Evolutionary conservation across 2,113 vertebrate species (phyloP), one percentile per base, ranked within the genome.

Genomic region (Taxidea taxus): DNA sequence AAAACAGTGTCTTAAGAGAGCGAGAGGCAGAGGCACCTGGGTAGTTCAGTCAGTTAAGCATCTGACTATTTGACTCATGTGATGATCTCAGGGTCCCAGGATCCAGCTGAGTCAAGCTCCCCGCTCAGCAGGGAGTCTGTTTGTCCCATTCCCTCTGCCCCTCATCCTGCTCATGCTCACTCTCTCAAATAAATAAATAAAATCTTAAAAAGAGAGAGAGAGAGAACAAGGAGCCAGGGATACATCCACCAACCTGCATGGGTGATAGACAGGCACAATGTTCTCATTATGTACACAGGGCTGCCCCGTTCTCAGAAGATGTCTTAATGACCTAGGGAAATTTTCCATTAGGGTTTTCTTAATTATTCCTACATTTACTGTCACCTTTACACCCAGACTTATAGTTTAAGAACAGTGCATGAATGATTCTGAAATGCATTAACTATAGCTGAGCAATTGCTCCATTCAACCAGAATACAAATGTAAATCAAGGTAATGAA

Each of bases 311-410:
- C 39, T 90, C 70, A 74, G 64, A 85, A 77, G 51, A 84, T 18
- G n/a, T 78, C n/a, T 80, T 90, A 94, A 94, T 49, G 64, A 84
- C 31, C 14, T 51, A 42, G 34, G 25, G 13, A 82, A 13, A 75
- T 83, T 90, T 81, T 88, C 29, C 58, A 87, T 87, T 90, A 85
- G 44, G 6, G 15, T 92, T 84, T 66, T 77, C 49, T 94, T 94
- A 90, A 90, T 93, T 85, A 94, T 84, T 95, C 27, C 23, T 84
- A 64, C 21, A 87, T 54, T 95, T 72, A 92, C 34, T 95, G 70
- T 56, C 70, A 85, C 44, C 90, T 96, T 92, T 92, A 54, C 1
- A 68, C 34, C 23, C 3, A 86, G 44, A 14, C 20, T 64, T 78
- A 5, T 80, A 89, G 34, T 90, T 94, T 97, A 91, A 97, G 70